Evolutionary conservation across 2,113 vertebrate genomes (phyloP).

Genomic region (Mandrillus leucophaeus): DNA sequence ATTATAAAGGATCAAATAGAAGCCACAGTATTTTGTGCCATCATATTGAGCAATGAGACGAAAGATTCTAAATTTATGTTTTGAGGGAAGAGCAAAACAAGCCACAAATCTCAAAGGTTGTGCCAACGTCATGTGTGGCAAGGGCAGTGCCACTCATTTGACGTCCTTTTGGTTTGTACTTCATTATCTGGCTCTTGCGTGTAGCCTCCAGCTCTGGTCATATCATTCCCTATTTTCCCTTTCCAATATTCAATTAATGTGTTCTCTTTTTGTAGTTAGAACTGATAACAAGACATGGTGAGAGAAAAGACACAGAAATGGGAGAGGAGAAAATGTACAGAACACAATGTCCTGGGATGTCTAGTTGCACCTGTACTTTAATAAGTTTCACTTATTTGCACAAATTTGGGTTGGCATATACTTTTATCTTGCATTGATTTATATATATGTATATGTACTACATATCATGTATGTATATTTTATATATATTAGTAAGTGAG

Average conservation of each 20-base stretch:
- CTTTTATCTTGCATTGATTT: neutral
- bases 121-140: too few relatives aligned
- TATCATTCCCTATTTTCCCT: neutral
- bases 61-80: neutral
- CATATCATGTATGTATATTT: neutral
- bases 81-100: neutral
- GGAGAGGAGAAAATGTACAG: neutral
- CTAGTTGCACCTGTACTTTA: neutral
- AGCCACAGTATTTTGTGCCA: neutral
- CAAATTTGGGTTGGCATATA: neutral
- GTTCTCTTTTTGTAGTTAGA: neutral
- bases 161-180: neutral
- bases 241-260: neutral
- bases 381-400: slow-evolving; percentile 1
- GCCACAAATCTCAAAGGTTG: neutral
- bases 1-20: slow-evolving; percentile 32
- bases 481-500: neutral
- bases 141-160: neutral
- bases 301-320: neutral
- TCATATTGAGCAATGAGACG: neutral
- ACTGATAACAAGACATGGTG: neutral
- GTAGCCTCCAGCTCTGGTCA: neutral
- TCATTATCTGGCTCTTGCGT: neutral
- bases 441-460: neutral
- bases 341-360: neutral